These are phyloP conservation scores for Sarcoramphus papa DNA, from an alignment of 2,797 vertebrate species.

Conservation along the genomic window DNA sequence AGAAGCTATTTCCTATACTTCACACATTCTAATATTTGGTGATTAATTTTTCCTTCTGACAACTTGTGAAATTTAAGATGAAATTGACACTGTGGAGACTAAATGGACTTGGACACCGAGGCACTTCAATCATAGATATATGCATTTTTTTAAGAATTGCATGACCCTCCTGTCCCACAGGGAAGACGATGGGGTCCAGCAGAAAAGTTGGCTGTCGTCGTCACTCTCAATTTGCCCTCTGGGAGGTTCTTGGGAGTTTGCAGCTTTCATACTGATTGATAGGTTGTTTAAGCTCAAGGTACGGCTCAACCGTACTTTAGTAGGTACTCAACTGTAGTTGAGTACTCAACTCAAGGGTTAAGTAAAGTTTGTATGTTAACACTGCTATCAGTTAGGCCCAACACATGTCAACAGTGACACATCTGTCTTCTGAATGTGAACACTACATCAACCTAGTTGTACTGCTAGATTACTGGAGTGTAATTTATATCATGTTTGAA, in stretches of 20 bases:
- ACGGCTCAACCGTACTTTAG: neutral
- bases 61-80: neutral
- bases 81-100: neutral
- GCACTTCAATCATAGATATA: neutral
- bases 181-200: fast-evolving
- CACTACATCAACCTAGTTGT: neutral
- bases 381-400: neutral
- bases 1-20: neutral
- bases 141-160: neutral
- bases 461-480: neutral
- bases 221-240: neutral
- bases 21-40: neutral
- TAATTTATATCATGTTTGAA: neutral
- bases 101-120: neutral
- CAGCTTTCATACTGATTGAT: neutral
- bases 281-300: neutral
- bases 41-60: neutral
- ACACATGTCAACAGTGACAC: neutral
- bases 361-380: neutral
- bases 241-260: neutral
- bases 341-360: neutral
- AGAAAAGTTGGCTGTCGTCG: neutral
- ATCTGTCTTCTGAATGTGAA: neutral
- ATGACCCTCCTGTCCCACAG: no score
- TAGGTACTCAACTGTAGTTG: no score